Evolutionary conservation across 1,140 invertebrate genomes (phyloP).

Genomic region (Pseudomyrmex concolor): DNA sequence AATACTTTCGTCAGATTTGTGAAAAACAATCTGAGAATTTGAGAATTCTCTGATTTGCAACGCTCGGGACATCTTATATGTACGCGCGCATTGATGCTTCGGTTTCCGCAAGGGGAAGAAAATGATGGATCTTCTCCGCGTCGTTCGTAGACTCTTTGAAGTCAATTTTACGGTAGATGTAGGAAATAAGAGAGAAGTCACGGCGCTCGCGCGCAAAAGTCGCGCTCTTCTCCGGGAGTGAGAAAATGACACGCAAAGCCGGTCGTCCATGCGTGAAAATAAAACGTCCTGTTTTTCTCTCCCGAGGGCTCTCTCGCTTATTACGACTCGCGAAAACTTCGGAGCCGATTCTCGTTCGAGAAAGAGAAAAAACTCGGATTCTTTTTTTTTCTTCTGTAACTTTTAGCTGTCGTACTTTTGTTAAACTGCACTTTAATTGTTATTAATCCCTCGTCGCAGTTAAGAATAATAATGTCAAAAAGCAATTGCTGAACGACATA

Average conservation of each 20-base stretch:
- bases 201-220: slow-evolving; percentile 52
- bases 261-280: slow-evolving; percentile 44
- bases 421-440: slow-evolving; percentile 13
- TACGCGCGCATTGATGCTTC: background rate
- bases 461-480: background rate
- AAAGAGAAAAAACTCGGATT: background rate
- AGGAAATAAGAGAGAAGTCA: slow-evolving; percentile 54
- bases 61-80: slow-evolving; percentile 27
- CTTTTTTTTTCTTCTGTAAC: background rate
- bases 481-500: background rate
- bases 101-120: slow-evolving; percentile 58
- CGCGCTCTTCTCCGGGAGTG: slow-evolving; percentile 37
- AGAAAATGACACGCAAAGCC: slow-evolving; percentile 59
- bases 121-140: slow-evolving; percentile 59
- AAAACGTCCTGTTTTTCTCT: slow-evolving; percentile 53
- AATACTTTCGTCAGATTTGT: background rate
- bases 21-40: background rate
- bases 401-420: background rate
- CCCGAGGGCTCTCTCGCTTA: slow-evolving; percentile 16
- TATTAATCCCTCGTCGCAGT: background rate
- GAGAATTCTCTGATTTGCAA: too few relatives aligned
- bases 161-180: slow-evolving; percentile 57
- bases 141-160: slow-evolving; percentile 58
- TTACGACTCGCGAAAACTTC: slow-evolving; percentile 41
- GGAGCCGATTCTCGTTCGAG: background rate